Conservation (phyloP, 1,140 invertebrate genomes). For the Radopholus similis region DNA sequence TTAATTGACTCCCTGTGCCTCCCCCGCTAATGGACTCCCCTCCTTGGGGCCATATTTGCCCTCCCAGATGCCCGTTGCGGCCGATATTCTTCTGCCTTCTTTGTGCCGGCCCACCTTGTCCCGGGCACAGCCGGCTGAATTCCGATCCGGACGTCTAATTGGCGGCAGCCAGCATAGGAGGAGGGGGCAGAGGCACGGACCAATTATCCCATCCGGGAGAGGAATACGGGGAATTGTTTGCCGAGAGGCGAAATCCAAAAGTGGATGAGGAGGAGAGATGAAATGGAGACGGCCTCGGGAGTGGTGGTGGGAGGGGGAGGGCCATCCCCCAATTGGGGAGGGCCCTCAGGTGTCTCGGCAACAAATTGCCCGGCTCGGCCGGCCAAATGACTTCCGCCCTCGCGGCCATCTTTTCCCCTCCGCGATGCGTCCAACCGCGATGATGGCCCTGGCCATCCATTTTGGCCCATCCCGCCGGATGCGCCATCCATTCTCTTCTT, state of each 20-base stretch:
- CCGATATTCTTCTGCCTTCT: too few relatives aligned
- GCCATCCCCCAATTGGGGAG: neutral
- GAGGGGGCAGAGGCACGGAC: neutral
- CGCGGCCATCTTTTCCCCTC: neutral
- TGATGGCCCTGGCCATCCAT: conserved; percentile 6
- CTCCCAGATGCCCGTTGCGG: too few relatives aligned
- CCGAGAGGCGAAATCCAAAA: neutral
- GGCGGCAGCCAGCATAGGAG: conserved; percentile 2
- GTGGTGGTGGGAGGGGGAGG: neutral
- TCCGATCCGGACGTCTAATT: conserved; percentile 13
- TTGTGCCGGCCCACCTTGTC: conserved; percentile 2
- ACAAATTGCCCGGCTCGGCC: conserved; percentile 12
- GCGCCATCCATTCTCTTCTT: neutral
- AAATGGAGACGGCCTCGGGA: neutral
- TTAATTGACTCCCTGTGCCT: neutral
- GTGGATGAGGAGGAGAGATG: neutral
- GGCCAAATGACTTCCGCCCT: neutral
- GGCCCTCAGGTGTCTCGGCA: neutral
- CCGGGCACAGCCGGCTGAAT: neutral
- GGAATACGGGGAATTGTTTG: conserved; percentile 5
- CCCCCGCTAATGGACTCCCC: conserved; percentile 13
- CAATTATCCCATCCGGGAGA: conserved; percentile 11
- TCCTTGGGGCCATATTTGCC: neutral
- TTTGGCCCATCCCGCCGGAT: conserved; percentile 2
- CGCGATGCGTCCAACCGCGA: conserved; percentile 23